phyloP scores from a whole-genome alignment of 2,113 vertebrate genomes.

The Hypocryptadius cinnamomeus region DNA sequence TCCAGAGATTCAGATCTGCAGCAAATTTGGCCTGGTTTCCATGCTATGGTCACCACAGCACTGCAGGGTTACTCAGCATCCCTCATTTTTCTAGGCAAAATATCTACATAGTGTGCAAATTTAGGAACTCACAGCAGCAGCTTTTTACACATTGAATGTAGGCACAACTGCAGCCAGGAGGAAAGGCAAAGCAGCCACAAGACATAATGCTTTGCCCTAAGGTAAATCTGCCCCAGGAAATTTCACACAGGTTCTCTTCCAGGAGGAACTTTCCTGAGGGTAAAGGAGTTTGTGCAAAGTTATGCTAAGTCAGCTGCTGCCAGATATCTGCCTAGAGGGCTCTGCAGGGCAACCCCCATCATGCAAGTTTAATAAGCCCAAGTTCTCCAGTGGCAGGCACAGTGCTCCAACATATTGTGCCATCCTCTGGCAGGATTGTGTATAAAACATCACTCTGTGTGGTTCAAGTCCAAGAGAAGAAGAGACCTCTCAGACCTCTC shows the following conservation, averaged over 20 bases:
- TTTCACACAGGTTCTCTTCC: neutral
- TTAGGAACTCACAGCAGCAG: neutral
- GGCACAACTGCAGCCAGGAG: neutral
- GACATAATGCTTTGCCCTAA: neutral
- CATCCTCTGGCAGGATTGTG: neutral
- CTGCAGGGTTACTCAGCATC: neutral
- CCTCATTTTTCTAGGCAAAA: neutral
- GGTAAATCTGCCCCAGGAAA: slow-evolving; percentile 17
- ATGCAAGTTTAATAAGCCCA: neutral
- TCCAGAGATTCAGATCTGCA: neutral
- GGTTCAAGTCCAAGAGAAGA: neutral
- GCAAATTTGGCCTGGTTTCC: neutral
- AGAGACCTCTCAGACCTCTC: neutral
- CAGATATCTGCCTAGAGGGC: slow-evolving; percentile 31
- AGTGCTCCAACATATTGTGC: neutral
- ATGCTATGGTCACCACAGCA: rapidly evolving
- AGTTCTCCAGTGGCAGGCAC: neutral
- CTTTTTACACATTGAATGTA: neutral
- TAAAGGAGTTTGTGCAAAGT: neutral
- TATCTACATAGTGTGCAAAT: neutral
- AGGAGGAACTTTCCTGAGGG: neutral
- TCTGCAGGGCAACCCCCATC: neutral
- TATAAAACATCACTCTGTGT: neutral
- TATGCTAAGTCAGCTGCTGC: slow-evolving; percentile 5
- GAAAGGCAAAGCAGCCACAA: neutral